Evolutionary conservation across 2,888 invertebrate species (phyloP).

Genomic region (Crocallis elinguaria): DNA sequence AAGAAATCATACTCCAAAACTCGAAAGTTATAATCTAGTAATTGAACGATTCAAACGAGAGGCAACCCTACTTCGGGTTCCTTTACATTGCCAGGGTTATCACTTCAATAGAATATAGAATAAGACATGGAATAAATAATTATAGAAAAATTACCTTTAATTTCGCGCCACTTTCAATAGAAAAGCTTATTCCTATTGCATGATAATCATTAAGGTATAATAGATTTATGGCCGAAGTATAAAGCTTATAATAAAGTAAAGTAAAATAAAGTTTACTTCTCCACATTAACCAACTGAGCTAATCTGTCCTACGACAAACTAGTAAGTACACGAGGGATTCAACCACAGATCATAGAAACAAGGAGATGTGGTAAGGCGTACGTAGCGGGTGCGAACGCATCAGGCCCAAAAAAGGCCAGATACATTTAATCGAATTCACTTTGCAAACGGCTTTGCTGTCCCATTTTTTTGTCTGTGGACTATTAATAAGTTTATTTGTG

Average conservation of each 20-base stretch:
- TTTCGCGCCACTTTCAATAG: not conserved
- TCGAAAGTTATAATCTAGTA: conserved; percentile 5
- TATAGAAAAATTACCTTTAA: conserved; percentile 22
- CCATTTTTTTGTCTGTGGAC: too few relatives aligned
- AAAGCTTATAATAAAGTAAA: conserved; percentile 36
- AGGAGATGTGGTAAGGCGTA: too few relatives aligned
- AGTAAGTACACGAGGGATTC: too few relatives aligned
- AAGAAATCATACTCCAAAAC: not conserved
- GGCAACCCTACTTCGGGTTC: conserved; percentile 25
- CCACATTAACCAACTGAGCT: too few relatives aligned
- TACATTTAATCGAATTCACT: too few relatives aligned
- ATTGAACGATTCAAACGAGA: conserved; percentile 4
- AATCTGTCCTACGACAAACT: too few relatives aligned
- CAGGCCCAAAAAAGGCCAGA: too few relatives aligned
- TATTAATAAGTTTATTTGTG: too few relatives aligned
- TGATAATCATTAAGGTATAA: conserved; percentile 22
- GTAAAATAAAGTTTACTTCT: too few relatives aligned
- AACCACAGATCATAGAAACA: too few relatives aligned
- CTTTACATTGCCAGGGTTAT: conserved; percentile 39
- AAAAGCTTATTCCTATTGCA: not conserved
- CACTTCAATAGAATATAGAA: conserved; percentile 45
- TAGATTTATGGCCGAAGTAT: conserved; percentile 45
- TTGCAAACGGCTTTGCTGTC: too few relatives aligned
- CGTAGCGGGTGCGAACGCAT: too few relatives aligned
- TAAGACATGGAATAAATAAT: conserved; percentile 51